phyloP scores from a whole-genome alignment of 2,113 vertebrate species.

The Clarias gariepinus region DNA sequence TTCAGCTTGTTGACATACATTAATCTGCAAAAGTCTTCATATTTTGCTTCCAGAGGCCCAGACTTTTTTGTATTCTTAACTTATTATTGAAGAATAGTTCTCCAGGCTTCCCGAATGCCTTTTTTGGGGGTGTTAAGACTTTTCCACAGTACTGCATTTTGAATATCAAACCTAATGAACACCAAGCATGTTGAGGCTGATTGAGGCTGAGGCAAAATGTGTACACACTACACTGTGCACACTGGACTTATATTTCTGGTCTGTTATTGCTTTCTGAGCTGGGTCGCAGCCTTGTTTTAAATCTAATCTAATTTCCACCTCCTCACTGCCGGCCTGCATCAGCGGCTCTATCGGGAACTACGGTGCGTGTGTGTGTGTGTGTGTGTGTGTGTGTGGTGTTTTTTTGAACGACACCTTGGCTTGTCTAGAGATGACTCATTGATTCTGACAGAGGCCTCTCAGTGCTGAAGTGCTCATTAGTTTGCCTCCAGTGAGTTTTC shows the following conservation, averaged over 20 bases:
- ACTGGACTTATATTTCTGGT: not conserved
- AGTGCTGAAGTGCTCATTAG: slow-evolving; percentile 29
- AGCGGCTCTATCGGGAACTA: not conserved
- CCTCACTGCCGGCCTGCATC: not conserved
- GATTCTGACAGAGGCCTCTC: slow-evolving; percentile 51
- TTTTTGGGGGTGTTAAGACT: too few species aligned
- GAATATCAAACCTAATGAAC: not conserved
- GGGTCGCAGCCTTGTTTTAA: not conserved
- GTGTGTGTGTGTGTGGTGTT: not conserved
- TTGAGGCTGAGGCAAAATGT: slow-evolving; percentile 5
- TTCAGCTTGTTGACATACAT: not conserved
- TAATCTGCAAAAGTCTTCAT: too few species aligned
- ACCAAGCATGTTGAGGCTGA: not conserved
- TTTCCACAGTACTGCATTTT: too few species aligned
- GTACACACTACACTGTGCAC: not conserved
- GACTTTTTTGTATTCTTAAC: too few species aligned
- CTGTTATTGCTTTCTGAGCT: not conserved
- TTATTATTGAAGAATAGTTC: too few species aligned
- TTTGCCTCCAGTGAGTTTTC: not conserved
- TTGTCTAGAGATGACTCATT: slow-evolving; percentile 68
- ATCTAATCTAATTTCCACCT: slow-evolving; percentile 2
- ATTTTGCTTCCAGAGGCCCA: too few species aligned
- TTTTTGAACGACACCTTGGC: slow-evolving; percentile 16
- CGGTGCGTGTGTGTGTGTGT: too few species aligned
- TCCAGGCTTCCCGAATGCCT: too few species aligned